phyloP scores from a whole-genome alignment of 2,888 invertebrate species.

The Leucoptera coffeella region DNA sequence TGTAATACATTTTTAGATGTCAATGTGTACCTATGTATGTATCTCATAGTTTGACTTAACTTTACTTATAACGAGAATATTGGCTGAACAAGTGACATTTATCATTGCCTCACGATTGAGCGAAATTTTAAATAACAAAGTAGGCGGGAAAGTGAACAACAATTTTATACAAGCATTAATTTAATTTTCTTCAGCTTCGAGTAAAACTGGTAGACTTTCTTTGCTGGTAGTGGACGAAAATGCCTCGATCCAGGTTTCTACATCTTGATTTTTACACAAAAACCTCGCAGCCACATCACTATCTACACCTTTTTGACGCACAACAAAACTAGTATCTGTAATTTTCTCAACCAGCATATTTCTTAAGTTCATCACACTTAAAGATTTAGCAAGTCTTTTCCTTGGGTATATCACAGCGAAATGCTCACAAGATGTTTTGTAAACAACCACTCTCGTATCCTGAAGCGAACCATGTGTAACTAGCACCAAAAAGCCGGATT shows the following conservation, averaged over 20 bases:
- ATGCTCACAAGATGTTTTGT: slow-evolving; percentile 58
- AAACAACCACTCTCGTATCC: slow-evolving; percentile 58
- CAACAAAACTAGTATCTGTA: slow-evolving; percentile 45
- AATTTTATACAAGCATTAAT: too few relatives aligned
- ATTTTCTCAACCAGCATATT: slow-evolving; percentile 53
- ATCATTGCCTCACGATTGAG: too few relatives aligned
- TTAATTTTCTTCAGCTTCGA: slow-evolving; percentile 51
- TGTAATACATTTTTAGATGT: too few relatives aligned
- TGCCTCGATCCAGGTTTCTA: slow-evolving; percentile 55
- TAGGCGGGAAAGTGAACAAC: too few relatives aligned
- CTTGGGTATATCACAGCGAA: slow-evolving; percentile 61
- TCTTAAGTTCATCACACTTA: slow-evolving; percentile 56
- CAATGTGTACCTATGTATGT: too few relatives aligned
- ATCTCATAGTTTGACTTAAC: too few relatives aligned
- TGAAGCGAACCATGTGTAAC: slow-evolving; percentile 52
- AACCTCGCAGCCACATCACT: slow-evolving; percentile 55
- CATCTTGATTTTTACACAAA: slow-evolving; percentile 49
- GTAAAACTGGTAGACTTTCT: slow-evolving; percentile 54
- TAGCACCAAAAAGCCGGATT: slow-evolving; percentile 57
- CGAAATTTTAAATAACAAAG: too few relatives aligned
- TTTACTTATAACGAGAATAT: too few relatives aligned
- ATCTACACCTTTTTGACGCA: slow-evolving; percentile 59
- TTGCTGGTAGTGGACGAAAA: slow-evolving; percentile 49
- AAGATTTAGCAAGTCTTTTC: slow-evolving; percentile 55
- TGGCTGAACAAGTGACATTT: too few relatives aligned